Base-by-base conservation (phyloP, 2,797 vertebrate genomes). In the Carcharodon carcharias region DNA sequence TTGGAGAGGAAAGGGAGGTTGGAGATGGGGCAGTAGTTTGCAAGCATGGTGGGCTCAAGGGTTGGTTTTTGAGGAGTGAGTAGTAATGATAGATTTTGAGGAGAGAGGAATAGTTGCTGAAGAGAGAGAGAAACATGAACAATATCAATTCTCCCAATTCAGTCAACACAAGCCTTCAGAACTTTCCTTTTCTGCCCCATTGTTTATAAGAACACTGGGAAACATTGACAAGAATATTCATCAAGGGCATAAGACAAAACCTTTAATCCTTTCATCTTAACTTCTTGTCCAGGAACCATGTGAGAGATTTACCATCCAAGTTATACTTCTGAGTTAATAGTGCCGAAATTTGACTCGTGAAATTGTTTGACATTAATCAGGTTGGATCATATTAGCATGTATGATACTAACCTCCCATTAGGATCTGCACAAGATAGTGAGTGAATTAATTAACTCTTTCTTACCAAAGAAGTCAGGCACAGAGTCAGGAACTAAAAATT, bases 131-230 rank as follows among this genome's bases (percentile, higher is more conserved):
- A 77, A 77, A 35, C 73, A n/a, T 35, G 9, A 77, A 77, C 73
- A 77, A 31, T 73, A 31, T 31, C 71, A 73, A 31, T 2, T 96
- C 96, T 96, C 95, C 31, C 77, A 96, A 67, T 96, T 96, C 65
- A 69, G 45, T 40, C 58, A 91, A 12, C 96, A 96, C 96, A 97
- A 96, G 7, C 23, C 58, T 26, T 96, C 4, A 82, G 9, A 96
- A 96, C 96, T 96, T 91, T 96, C 97, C 93, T 96, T 96, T 73
- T 96, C 69, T 96, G 69, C 50, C 96, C 96, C 96, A 96, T 97
- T 96, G 16, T 85, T 80, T 96, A 96, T 95, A 21, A 96, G 94
- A 61, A 96, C 96, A 96, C 96, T 97, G 96, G 63, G 91, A 40
- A 71, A 96, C 96, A 91, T 96, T 96, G 65, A 96, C 91, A 96